Evolutionary conservation across 2,797 vertebrate genomes (phyloP), one percentile per base, ranked within the genome.

Genomic region (Xenentodon cancila): DNA sequence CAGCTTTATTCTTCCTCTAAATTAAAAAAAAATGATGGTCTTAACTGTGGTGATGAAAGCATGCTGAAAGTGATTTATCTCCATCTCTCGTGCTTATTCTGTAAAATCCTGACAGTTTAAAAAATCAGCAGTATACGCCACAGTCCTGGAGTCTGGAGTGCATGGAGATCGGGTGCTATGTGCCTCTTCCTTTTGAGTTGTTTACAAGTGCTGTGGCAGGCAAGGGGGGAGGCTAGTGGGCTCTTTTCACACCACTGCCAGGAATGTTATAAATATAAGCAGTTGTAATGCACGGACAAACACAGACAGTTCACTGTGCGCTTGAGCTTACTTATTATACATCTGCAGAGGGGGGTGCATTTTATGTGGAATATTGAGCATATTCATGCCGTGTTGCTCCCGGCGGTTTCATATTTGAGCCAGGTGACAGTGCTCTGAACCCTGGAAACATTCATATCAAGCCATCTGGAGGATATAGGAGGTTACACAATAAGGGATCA

Each of bases 241-340:
- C 34, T 62, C 56, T 48, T 69, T 85, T 79, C 74, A 85, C 76
- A 69, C 73, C 61, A 49, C 51, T 68, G 84, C 77, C 81, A 88
- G 83, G 82, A 91, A 92, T 88, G 81, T 77, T 84, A 86, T 84
- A 81, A 79, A 83, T 85, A 84, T 81, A 84, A 82, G 81, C 68
- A 75, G 66, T 32, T 61, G 72, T 80, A 75, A 81, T 72, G 60
- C 68, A 53, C 48, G 40, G 57, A 70, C 66, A 59, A 64, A 71
- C 67, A 71, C 59, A 65, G 53, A 34, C 59, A 54, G 61, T 58
- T 64, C 54, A 65, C 8, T 21, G 50, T 22, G 42, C 34, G 45
- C 45, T 42, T 34, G 3, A 56, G 58, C 32, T 49, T 16, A 42
- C 45, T 32, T 32, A 32, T 69, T 19, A 27, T 61, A 18, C 47